Evolutionary conservation across 2,888 invertebrate species (phyloP), one percentile per base, ranked within the genome.

Genomic region (Drosophila atroscutellata): DNA sequence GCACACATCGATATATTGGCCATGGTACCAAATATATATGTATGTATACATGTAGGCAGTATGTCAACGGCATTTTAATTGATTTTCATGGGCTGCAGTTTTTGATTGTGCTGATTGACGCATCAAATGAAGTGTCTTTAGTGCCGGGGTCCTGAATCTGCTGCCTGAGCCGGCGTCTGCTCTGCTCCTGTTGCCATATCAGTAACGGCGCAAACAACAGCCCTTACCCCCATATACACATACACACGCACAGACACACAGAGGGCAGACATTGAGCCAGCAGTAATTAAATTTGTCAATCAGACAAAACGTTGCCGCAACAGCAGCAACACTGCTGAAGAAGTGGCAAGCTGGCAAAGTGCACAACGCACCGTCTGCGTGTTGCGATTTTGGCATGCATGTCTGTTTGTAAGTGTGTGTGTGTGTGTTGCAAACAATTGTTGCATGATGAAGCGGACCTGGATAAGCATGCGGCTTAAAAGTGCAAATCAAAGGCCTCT

Each of bases 101-200:
- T 89, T 88, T 90, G 89, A 89, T 89, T 89, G 90, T 91, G 82
- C 90, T 90, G 90, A 89, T 90, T 90, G 91, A 89, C 90, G 88
- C 91, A 86, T 91, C 89, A 91, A 91, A 84, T 91, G 87, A 90
- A 87, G 81, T 89, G 84, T 89, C 90, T 89, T 82, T 86, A 72
- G 70, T 45, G 60, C n/a, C 45, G 51, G 50, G 39, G 64, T 57
- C 42, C 47, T 66, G 54, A 54, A 51, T 60, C 67, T 36, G 50
- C 49, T 37, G 50, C 26, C 45, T 47, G 50, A 18, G 24, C 39
- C 60, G 30, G 37, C 9, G n/a, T 32, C 47, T 54, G 37, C 60
- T 18, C 72, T 66, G 64, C 15, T 47, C 55, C 59, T 63, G 65
- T 66, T 72, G 73, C 72, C 86, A 65, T 90, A 86, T 88, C 86